These are phyloP conservation scores for Mirounga angustirostris DNA, from an alignment of 2,113 vertebrate genomes.

Conservation along the genomic window DNA sequence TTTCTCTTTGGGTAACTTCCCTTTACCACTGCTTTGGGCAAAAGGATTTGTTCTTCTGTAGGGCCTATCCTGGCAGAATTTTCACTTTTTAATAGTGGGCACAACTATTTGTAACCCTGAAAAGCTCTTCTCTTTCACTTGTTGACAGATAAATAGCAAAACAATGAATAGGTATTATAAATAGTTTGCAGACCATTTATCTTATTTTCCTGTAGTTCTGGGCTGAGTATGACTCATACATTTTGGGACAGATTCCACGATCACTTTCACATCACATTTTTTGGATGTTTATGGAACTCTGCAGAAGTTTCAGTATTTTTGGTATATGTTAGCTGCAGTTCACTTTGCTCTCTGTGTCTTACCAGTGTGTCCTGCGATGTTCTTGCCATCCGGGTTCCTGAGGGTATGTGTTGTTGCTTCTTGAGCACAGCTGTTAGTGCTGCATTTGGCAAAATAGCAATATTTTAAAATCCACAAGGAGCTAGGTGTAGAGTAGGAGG, in stretches of 20 bases:
- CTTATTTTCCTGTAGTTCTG: conserved; percentile 18
- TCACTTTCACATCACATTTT: conserved; percentile 30
- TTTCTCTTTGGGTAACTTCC: conserved; percentile 43
- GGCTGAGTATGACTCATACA: background rate
- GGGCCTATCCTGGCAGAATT: background rate
- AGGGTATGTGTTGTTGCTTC: background rate
- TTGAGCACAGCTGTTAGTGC: background rate
- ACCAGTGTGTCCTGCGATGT: background rate
- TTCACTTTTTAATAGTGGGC: conserved; percentile 19
- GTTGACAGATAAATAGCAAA: conserved; percentile 39
- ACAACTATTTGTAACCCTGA: conserved; percentile 18
- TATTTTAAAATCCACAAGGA: background rate
- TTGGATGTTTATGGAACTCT: background rate
- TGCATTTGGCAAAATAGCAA: background rate
- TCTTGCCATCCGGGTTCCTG: background rate
- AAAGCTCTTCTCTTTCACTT: conserved; percentile 38
- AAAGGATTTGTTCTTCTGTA: conserved; percentile 20
- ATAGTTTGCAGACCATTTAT: background rate
- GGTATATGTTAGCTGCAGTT: background rate
- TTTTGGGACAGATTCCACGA: background rate
- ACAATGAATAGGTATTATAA: background rate
- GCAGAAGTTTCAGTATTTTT: background rate
- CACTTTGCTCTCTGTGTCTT: background rate
- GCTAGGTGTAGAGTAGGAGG: background rate
- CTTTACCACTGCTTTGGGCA: background rate